These are phyloP conservation scores for Lamprologus ornatipinnis DNA, from an alignment of 2,113 vertebrate species.

Conservation along the genomic window DNA sequence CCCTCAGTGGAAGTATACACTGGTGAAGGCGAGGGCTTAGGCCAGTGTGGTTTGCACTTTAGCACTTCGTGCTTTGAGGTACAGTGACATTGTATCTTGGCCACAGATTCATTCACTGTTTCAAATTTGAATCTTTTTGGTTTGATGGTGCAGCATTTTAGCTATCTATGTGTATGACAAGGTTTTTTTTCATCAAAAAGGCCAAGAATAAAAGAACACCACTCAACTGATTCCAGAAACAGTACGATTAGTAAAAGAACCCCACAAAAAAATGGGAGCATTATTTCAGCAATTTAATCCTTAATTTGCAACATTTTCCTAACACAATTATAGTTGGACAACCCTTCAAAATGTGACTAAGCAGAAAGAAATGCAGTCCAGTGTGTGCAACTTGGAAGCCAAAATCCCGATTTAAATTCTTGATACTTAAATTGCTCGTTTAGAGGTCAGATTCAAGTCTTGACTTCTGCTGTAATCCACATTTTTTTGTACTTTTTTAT, in stretches of 20 bases:
- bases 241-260: neutral
- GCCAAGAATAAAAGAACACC: neutral
- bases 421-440: neutral
- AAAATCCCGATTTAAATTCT: neutral
- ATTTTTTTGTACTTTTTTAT: neutral
- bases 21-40: slow-evolving; percentile 29
- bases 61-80: neutral
- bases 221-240: neutral
- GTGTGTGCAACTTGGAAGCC: neutral
- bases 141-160: neutral
- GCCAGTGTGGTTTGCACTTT: slow-evolving; percentile 30
- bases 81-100: neutral
- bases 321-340: neutral
- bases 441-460: neutral
- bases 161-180: neutral
- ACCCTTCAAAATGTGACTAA: neutral
- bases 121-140: neutral
- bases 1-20: slow-evolving; percentile 4
- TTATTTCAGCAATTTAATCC: slow-evolving; percentile 8
- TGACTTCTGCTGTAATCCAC: neutral
- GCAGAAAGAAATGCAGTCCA: neutral
- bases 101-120: neutral
- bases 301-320: slow-evolving; percentile 17
- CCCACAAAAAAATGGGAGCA: neutral
- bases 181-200: neutral